phyloP scores from a whole-genome alignment of 2,113 vertebrate species.

The Odocoileus virginianus region DNA sequence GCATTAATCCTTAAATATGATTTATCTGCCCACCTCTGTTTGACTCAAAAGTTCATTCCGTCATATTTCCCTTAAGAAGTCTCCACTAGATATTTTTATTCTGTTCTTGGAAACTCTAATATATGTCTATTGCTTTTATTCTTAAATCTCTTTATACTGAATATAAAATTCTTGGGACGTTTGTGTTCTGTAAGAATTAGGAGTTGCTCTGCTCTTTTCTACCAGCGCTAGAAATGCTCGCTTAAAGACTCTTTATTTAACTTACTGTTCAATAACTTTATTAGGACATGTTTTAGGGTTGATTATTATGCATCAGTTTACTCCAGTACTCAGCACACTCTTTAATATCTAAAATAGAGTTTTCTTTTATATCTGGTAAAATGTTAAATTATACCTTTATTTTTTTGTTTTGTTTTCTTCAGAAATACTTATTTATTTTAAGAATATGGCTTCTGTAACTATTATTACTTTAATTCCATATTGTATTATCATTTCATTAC shows the following conservation, averaged over 20 bases:
- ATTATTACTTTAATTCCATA: background rate
- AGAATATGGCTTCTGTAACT: background rate
- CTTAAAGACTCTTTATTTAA: background rate
- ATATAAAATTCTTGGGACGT: background rate
- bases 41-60: background rate
- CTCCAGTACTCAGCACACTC: background rate
- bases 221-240: background rate
- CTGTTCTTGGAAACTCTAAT: background rate
- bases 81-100: background rate
- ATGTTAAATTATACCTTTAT: background rate
- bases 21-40: background rate
- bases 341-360: conserved; percentile 6
- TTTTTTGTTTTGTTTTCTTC: background rate
- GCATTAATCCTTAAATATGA: background rate
- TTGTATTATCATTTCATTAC: background rate
- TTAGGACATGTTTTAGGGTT: background rate
- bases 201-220: background rate
- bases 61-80: background rate
- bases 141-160: background rate
- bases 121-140: background rate
- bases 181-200: background rate
- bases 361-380: background rate
- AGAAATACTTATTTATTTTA: background rate
- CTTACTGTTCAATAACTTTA: background rate
- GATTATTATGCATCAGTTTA: background rate